Evolutionary conservation across 2,888 invertebrate species (phyloP).

Genomic region (Hydrotaea cyrtoneurina): DNA sequence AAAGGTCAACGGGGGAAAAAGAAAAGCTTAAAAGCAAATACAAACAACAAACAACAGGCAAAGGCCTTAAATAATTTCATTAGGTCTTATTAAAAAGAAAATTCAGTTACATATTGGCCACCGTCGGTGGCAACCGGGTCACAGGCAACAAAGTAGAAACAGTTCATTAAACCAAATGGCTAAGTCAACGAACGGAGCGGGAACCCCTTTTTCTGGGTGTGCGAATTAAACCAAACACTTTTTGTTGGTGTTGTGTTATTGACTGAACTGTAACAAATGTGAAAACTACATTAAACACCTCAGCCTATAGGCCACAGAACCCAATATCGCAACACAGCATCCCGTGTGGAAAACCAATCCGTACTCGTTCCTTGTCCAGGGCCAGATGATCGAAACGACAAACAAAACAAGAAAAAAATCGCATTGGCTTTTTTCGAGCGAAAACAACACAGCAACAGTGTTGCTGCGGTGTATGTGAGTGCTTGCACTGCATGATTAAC

Average conservation of each 20-base stretch:
- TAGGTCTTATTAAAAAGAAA: conserved; percentile 39
- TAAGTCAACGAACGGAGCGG: neutral
- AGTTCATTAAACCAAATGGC: conserved; percentile 26
- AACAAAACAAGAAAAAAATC: neutral
- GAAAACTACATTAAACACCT: conserved; percentile 42
- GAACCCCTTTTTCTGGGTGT: neutral
- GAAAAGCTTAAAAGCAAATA: conserved; percentile 18
- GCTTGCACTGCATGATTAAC: conserved; percentile 51
- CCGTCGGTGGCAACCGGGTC: neutral
- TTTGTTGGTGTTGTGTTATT: neutral
- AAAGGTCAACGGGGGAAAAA: conserved; percentile 1
- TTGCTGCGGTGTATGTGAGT: neutral
- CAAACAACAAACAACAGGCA: neutral
- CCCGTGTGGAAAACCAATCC: conserved; percentile 9
- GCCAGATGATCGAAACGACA: neutral
- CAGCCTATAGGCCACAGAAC: conserved; percentile 11
- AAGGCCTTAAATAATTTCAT: conserved; percentile 52
- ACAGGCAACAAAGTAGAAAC: neutral
- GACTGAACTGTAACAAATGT: conserved; percentile 28
- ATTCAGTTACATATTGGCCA: neutral
- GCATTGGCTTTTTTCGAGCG: neutral
- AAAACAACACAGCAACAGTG: neutral
- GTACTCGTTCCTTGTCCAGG: neutral
- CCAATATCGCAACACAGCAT: neutral
- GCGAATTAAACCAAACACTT: neutral